Evolutionary conservation across 2,113 vertebrate species (phyloP), one percentile per base, ranked within the genome.

Genomic region (Ictidomys tridecemlineatus): DNA sequence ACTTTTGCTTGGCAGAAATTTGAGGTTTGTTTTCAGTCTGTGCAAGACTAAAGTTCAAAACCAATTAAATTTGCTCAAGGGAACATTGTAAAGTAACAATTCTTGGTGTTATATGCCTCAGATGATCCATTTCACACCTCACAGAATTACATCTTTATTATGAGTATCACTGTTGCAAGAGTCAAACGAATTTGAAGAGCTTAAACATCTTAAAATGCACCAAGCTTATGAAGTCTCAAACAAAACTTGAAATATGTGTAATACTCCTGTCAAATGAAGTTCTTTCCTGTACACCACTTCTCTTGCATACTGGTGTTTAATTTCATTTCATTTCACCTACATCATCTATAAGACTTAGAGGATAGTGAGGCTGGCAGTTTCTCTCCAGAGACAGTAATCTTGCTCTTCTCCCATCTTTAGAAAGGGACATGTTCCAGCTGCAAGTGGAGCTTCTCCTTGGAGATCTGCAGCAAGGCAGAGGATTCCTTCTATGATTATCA

Each of bases 351-450:
- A 97, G 99, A 99, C 98, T 99, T 99, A 96, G 99, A 99, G 65
- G 99, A 99, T 95, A 99, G 99, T 73, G 99, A 99, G 99, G 99
- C 98, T 99, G 99, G 94, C 99, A 99, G 97, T 98, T 99, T 99
- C 99, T 99, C 97, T 99, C 99, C 97, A 99, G 98, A 97, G 99
- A 99, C 45, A 99, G 98, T 93, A 99, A 99, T 42, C 99, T 99
- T 97, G 99, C 99, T 99, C 99, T 99, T 96, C 99, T 99, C 97
- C 98, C 99, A 97, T 99, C 99, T 99, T 99, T 99, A 97, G 99
- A 99, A 97, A 99, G 98, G 98, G 99, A 99, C 99, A 99, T 99
- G 99, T 99, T 99, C 91, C 99, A 99, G 98, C 99, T 99, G 24
- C 99, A 99, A 96, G 99, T 99, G 96, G 99, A 99, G 98, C 99